phyloP scores from a whole-genome alignment of 2,113 vertebrate genomes.

The Cinclus mexicanus region DNA sequence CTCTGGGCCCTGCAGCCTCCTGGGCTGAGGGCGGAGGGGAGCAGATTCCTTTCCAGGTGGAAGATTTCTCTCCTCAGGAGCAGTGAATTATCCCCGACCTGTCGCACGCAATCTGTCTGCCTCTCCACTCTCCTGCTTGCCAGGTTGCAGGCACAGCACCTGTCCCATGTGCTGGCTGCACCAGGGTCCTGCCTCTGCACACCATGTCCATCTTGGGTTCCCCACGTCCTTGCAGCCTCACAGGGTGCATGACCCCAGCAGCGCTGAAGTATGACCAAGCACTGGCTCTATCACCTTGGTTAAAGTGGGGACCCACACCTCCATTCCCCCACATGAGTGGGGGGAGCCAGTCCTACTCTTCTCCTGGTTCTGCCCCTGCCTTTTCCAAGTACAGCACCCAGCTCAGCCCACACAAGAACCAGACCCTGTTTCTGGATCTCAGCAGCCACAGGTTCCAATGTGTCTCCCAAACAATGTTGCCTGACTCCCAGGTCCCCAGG shows the following conservation, averaged over 20 bases:
- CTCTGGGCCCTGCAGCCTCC: background rate
- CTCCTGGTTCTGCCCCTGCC: background rate
- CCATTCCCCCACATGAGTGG: background rate
- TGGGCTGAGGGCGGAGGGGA: background rate
- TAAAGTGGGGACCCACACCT: background rate
- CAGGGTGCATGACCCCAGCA: background rate
- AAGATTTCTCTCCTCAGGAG: slow-evolving; percentile 5
- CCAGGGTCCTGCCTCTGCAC: background rate
- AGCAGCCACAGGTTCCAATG: background rate
- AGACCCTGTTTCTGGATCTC: background rate
- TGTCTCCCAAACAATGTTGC: accelerated
- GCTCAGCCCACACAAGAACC: background rate
- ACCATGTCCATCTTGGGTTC: background rate
- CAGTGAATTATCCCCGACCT: slow-evolving; percentile 26
- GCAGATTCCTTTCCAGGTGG: slow-evolving; percentile 56
- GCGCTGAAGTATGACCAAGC: background rate
- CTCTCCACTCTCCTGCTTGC: background rate
- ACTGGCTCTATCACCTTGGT: background rate
- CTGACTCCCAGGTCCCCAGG: background rate
- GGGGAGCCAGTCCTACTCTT: background rate
- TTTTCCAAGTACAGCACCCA: background rate
- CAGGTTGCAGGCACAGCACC: background rate
- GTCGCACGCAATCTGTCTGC: background rate
- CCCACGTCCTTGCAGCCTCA: background rate
- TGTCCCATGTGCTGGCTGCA: background rate